Conservation (phyloP, 2,113 vertebrate genomes). For the Sorex araneus region DNA sequence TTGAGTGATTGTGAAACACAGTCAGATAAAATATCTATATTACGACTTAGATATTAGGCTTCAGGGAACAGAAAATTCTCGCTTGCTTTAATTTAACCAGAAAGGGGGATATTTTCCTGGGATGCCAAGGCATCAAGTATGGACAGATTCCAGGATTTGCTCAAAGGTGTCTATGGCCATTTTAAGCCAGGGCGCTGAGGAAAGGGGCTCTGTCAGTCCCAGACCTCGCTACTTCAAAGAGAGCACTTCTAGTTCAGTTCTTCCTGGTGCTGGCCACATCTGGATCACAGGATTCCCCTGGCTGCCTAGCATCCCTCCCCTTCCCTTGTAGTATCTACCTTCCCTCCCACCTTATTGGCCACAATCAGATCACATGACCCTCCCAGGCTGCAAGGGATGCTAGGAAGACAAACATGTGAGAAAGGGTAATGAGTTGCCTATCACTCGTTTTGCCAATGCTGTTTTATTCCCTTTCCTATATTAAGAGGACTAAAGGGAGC, state of each 20-base stretch:
- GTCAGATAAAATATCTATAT: not conserved
- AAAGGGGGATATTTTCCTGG: not conserved
- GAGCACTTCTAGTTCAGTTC: no score
- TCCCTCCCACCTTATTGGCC: not conserved
- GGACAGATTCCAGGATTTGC: no score
- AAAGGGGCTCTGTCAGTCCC: not conserved
- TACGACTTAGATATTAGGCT: not conserved
- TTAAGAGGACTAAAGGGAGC: not conserved
- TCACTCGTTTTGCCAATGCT: not conserved
- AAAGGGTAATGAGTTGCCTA: not conserved
- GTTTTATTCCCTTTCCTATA: not conserved
- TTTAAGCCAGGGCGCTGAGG: not conserved
- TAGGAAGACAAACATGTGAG: not conserved
- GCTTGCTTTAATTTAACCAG: not conserved
- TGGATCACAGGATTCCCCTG: no score
- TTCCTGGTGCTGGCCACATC: no score
- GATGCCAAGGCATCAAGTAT: not conserved
- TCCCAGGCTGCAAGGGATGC: not conserved
- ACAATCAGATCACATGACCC: not conserved
- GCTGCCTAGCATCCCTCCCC: not conserved
- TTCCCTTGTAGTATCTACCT: no score
- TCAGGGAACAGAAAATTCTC: not conserved
- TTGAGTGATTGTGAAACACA: not conserved
- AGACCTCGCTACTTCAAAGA: not conserved
- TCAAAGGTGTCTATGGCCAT: not conserved